A percentile compares a stretch with the other conserved stretches of the same genome.
Evolutionary conservation across 2,888 invertebrate genomes (phyloP).

Genomic region (Geophilus truncorum): DNA sequence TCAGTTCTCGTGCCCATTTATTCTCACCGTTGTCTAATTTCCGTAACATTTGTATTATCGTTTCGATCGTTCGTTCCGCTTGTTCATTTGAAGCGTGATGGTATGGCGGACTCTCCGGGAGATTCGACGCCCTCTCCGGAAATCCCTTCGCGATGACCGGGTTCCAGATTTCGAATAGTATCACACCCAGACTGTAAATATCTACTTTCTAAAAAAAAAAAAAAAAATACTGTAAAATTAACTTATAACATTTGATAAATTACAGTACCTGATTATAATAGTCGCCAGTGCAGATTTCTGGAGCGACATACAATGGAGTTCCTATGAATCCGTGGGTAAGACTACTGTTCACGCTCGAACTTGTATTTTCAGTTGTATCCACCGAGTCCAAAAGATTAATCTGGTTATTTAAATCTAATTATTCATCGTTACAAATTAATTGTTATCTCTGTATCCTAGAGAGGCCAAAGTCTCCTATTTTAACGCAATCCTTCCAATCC

Average conservation of each 20-base stretch:
- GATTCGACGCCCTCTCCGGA: no score
- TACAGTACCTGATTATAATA: constrained; percentile 54
- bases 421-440: background rate
- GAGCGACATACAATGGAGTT: constrained; percentile 91
- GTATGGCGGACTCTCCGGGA: no score
- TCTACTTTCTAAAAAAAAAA: constrained; percentile 58
- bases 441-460: no score
- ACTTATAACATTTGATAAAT: constrained; percentile 44
- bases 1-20: background rate
- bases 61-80: background rate
- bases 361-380: background rate
- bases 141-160: no score
- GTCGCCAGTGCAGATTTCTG: constrained; percentile 75
- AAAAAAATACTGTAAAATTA: background rate
- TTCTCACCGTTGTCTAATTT: background rate
- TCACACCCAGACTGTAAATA: constrained; percentile 81
- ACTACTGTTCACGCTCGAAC: constrained; percentile 38
- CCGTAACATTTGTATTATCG: background rate
- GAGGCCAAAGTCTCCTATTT: constrained; percentile 98
- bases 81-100: background rate
- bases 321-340: constrained; percentile 84
- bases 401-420: background rate
- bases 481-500: constrained; percentile 83
- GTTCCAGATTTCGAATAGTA: constrained; percentile 93
- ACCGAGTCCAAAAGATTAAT: background rate